Percentiles rank a stretch among this genome's conserved stretches.
These are phyloP conservation scores for Sericinus montela DNA, from an alignment of 2,888 invertebrate species.

Conservation along the genomic window DNA sequence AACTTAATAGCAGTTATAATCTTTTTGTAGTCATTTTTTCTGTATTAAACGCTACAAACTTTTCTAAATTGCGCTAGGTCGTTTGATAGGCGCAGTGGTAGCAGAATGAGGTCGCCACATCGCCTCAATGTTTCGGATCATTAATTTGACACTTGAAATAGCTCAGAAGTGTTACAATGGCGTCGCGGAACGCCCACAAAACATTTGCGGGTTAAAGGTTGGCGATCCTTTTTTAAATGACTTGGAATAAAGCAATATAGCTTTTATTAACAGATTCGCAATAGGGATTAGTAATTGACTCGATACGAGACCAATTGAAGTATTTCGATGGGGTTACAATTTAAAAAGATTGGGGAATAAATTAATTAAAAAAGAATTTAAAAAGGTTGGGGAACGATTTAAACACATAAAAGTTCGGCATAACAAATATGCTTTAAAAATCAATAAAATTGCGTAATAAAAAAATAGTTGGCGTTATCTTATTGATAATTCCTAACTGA, in stretches of 20 bases:
- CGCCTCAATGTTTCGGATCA: constrained; percentile 63
- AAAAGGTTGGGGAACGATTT: no score
- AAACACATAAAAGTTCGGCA: no score
- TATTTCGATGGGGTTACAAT: no score
- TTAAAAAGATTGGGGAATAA: no score
- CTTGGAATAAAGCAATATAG: constrained; percentile 42
- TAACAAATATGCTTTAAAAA: no score
- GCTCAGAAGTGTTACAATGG: constrained; percentile 60
- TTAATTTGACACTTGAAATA: constrained; percentile 73
- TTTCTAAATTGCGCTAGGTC: constrained; percentile 10
- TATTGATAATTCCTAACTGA: no score
- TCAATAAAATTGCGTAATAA: no score
- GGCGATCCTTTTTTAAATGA: constrained; percentile 50
- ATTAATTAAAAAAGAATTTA: no score
- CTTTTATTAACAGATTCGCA: constrained; percentile 65
- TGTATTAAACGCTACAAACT: constrained; percentile 9
- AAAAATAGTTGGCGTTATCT: no score
- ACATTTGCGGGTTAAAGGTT: constrained; percentile 64
- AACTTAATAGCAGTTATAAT: constrained; percentile 8
- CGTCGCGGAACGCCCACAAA: constrained; percentile 55
- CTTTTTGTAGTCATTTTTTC: constrained; percentile 8
- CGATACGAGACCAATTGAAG: not conserved
- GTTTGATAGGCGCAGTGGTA: constrained; percentile 6
- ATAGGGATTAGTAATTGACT: constrained; percentile 37
- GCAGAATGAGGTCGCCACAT: constrained; percentile 45